Percentiles rank a stretch among this genome's conserved stretches.
Evolutionary conservation across 2,797 vertebrate genomes (phyloP).

Genomic region (Megaceryle alcyon): DNA sequence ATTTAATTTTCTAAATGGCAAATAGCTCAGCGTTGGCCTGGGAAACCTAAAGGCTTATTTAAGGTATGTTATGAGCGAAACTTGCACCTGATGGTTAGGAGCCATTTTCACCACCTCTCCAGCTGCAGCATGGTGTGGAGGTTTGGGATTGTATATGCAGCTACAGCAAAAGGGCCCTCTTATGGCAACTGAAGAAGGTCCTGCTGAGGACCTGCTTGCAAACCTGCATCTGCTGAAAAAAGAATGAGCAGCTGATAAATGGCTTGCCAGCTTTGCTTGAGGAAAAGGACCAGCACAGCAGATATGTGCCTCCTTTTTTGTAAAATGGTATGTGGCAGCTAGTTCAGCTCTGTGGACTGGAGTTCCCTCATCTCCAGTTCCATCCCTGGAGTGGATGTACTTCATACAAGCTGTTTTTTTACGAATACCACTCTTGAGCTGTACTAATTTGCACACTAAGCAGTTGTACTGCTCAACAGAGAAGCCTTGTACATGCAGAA

Average conservation of each 20-base stretch:
- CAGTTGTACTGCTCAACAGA: not conserved
- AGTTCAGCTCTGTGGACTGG: not conserved
- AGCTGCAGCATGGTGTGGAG: not conserved
- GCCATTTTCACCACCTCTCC: not conserved
- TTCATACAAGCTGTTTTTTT: not conserved
- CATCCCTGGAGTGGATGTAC: not conserved
- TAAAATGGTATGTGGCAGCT: not conserved
- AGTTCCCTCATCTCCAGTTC: not conserved
- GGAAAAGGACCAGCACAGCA: not conserved
- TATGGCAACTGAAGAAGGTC: not conserved
- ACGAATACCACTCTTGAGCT: not conserved
- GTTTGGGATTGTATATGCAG: not conserved
- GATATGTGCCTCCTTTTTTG: not conserved
- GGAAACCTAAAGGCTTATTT: not conserved
- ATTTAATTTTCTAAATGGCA: not conserved
- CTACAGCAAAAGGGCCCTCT: not conserved
- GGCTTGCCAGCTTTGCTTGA: not conserved
- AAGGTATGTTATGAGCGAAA: not conserved
- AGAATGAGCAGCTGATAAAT: not conserved
- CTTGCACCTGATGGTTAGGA: constrained; percentile 47
- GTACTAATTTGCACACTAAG: not conserved
- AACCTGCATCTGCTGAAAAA: not conserved
- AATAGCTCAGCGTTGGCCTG: not conserved
- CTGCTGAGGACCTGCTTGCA: not conserved
- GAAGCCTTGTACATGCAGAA: not conserved